Evolutionary conservation across 2,888 invertebrate genomes (phyloP).

Genomic region (Nezara viridula): DNA sequence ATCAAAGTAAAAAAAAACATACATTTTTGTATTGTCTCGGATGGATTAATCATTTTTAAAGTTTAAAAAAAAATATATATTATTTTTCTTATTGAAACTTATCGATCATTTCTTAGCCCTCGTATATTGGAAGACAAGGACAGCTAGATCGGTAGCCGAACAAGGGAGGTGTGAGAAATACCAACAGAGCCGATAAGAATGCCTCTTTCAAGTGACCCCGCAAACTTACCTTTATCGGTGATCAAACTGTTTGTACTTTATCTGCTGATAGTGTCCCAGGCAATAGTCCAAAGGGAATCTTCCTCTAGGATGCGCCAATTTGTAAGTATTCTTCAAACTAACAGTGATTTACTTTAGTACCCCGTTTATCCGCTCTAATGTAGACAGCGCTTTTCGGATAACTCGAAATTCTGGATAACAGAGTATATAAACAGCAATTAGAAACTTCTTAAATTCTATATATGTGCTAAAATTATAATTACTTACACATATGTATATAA

Average conservation of each 20-base stretch:
- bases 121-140: not conserved
- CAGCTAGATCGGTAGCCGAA: not conserved
- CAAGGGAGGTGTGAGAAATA: slow-evolving; percentile 30
- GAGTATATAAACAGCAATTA: no score
- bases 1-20: no score
- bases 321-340: not conserved
- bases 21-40: no score
- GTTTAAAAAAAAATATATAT: no score
- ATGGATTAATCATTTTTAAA: no score
- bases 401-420: no score
- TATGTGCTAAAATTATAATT: no score
- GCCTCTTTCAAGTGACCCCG: slow-evolving; percentile 12
- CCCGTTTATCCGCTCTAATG: no score
- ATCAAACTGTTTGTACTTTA: slow-evolving; percentile 46
- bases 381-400: no score
- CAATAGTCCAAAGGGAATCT: not conserved
- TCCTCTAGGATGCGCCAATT: not conserved
- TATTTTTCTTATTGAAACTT: no score
- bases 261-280: slow-evolving; percentile 15
- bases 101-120: not conserved
- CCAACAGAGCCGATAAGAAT: slow-evolving; percentile 16
- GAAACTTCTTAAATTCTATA: no score
- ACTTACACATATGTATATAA: no score
- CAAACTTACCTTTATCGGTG: slow-evolving; percentile 40
- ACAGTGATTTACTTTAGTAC: not conserved